Evolutionary conservation across 2,113 vertebrate species (phyloP).

Genomic region (Lepus americanus): DNA sequence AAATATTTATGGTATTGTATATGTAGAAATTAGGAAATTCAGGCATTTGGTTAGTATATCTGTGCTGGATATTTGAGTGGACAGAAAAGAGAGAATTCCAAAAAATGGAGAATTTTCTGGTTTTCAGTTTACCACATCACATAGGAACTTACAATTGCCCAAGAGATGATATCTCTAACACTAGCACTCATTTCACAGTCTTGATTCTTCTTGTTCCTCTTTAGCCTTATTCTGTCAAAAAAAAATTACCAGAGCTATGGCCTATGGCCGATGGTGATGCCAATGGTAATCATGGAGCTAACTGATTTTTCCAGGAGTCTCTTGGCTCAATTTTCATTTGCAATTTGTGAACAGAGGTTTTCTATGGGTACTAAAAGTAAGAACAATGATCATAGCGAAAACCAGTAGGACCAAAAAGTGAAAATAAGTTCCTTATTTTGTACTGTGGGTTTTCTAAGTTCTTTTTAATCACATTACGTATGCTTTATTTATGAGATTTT

Average conservation of each 20-base stretch:
- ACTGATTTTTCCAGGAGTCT: not conserved
- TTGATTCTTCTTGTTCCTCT: not conserved
- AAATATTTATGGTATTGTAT: not conserved
- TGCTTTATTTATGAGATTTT: conserved; percentile 83
- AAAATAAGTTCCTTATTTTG: conserved; percentile 3
- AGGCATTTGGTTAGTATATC: not conserved
- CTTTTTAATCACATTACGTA: conserved; percentile 64
- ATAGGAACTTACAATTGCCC: not conserved
- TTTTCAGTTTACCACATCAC: not conserved
- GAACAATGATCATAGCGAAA: not conserved
- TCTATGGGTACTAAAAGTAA: not conserved
- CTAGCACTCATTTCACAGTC: not conserved
- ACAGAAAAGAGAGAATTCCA: not conserved
- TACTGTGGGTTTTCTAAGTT: not conserved
- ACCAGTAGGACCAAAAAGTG: not conserved
- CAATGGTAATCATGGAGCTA: not conserved
- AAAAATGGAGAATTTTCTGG: not conserved
- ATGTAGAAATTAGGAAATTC: not conserved
- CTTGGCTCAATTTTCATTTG: not conserved
- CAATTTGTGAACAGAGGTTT: not conserved
- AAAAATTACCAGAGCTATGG: too few relatives aligned
- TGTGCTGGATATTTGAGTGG: not conserved
- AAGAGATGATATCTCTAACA: not conserved
- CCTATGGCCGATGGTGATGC: not conserved
- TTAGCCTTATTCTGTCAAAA: not conserved